A percentile compares a stretch with the other conserved stretches of the same genome.
These are phyloP conservation scores for Panurus biarmicus DNA, from an alignment of 2,113 vertebrate species.

Conservation along the genomic window DNA sequence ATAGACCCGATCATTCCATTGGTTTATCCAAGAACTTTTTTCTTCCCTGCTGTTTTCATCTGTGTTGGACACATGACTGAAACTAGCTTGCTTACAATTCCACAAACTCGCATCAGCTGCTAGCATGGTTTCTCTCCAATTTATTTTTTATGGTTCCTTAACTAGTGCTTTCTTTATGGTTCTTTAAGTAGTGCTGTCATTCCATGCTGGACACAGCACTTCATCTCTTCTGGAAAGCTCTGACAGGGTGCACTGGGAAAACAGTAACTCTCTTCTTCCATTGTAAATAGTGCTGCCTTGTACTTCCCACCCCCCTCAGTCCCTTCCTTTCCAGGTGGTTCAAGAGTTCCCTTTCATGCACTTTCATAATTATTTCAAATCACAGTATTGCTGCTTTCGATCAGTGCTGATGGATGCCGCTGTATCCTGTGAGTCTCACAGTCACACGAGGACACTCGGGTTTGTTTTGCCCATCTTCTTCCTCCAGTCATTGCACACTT, in stretches of 20 bases:
- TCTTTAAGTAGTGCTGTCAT: neutral
- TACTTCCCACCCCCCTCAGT: neutral
- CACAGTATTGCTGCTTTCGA: neutral
- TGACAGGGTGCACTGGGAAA: neutral
- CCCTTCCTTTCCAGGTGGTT: neutral
- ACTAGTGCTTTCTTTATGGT: neutral
- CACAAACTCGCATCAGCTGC: neutral
- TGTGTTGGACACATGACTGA: neutral
- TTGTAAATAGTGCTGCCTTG: neutral
- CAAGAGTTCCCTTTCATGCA: neutral
- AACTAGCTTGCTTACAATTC: neutral
- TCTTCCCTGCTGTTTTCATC: neutral
- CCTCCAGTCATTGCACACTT: neutral
- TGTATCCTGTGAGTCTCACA: no score
- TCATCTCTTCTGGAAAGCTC: neutral
- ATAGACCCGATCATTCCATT: neutral
- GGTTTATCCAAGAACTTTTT: neutral
- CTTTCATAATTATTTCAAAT: neutral
- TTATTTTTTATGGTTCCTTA: neutral
- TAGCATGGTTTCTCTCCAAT: neutral
- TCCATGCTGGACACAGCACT: neutral
- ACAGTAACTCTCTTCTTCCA: neutral
- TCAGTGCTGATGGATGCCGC: neutral
- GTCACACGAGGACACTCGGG: rapidly evolving
- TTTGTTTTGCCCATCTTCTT: neutral